phyloP scores from a whole-genome alignment of 1,140 invertebrate genomes.

The Drosophila prosaltans region DNA sequence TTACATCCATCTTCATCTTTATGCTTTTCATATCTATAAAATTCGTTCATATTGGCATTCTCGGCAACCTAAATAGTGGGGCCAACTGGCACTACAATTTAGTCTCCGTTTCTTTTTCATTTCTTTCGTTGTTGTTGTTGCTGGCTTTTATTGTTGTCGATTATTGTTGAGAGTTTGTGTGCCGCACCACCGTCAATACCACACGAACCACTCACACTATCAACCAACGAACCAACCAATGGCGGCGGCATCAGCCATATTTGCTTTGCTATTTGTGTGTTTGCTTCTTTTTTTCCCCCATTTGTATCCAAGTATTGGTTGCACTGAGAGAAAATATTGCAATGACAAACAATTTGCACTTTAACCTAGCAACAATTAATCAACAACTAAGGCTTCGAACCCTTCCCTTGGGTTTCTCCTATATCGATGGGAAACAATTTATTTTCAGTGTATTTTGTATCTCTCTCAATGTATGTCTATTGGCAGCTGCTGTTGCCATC shows the following conservation, averaged over 20 bases:
- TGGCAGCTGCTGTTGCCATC: constrained; percentile 67
- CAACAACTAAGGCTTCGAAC: too few relatives aligned
- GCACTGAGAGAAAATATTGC: constrained; percentile 8
- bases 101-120: constrained; percentile 31
- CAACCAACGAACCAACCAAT: too few relatives aligned
- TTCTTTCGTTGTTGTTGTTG: constrained; percentile 17
- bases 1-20: constrained; percentile 45
- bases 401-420: too few relatives aligned
- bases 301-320: constrained; percentile 31
- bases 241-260: constrained; percentile 11
- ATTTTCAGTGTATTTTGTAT: constrained; percentile 14
- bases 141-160: constrained; percentile 70
- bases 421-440: too few relatives aligned
- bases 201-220: not conserved
- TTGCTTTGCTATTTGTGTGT: constrained; percentile 22
- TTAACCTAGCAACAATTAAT: too few relatives aligned
- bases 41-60: constrained; percentile 47
- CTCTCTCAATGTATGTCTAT: constrained; percentile 11
- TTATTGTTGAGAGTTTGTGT: constrained; percentile 56
- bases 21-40: constrained; percentile 60
- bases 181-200: constrained; percentile 31
- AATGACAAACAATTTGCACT: too few relatives aligned
- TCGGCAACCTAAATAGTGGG: constrained; percentile 24
- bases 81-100: constrained; percentile 26
- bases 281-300: not conserved